Evolutionary conservation across 2,797 vertebrate species (phyloP).

Genomic region (Sebastes taczanowskii): DNA sequence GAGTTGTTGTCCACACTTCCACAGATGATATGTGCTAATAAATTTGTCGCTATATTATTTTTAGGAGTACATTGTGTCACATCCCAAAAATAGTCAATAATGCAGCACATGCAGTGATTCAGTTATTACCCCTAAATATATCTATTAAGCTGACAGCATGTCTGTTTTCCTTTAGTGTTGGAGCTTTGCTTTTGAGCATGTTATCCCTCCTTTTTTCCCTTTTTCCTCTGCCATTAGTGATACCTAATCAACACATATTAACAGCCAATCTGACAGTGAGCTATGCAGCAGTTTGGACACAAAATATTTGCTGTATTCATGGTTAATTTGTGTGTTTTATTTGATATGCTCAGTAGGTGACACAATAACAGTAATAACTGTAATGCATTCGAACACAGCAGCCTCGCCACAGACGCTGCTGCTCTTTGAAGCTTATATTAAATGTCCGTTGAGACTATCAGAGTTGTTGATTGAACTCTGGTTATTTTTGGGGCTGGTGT

Average conservation of each 20-base stretch:
- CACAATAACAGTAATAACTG: neutral
- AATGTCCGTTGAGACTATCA: neutral
- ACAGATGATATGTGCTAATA: constrained; percentile 58
- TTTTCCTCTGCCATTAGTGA: neutral
- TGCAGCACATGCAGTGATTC: constrained; percentile 60
- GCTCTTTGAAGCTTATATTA: neutral
- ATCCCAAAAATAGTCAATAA: constrained; percentile 73
- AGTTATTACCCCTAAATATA: constrained; percentile 74
- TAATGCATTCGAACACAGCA: neutral
- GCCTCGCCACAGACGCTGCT: neutral
- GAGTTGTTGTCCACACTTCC: constrained; percentile 54
- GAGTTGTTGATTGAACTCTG: neutral
- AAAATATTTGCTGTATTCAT: neutral
- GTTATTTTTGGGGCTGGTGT: neutral
- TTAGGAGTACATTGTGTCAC: constrained; percentile 70
- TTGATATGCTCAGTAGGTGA: neutral
- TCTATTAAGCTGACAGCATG: constrained; percentile 43
- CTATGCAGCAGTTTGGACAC: neutral
- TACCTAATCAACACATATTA: neutral
- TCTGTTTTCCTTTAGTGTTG: constrained; percentile 20
- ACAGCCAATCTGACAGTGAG: neutral
- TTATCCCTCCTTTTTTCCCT: neutral
- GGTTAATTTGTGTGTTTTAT: neutral
- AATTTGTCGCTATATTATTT: constrained; percentile 64
- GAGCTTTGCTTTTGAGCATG: constrained; percentile 16